Conservation (phyloP, 2,797 vertebrate species). For the Urocyon cinereoargenteus region DNA sequence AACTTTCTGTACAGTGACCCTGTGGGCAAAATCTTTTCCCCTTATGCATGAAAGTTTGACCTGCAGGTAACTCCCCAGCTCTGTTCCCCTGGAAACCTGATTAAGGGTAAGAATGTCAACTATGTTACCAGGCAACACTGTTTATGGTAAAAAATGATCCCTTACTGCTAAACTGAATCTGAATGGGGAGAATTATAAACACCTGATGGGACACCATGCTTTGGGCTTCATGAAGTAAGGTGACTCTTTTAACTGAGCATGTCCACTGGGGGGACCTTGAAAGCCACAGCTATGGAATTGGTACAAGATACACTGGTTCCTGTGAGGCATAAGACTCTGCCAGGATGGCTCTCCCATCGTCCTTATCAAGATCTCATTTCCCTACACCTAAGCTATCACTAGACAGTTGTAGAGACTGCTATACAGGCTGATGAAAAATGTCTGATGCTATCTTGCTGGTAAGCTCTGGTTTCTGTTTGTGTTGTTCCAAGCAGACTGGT, state of each 20-base stretch:
- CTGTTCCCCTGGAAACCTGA: constrained; percentile 18
- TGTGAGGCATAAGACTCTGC: neutral
- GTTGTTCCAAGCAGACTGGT: neutral
- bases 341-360: neutral
- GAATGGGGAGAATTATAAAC: neutral
- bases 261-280: neutral
- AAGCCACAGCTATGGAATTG: neutral
- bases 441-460: neutral
- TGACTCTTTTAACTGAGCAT: neutral
- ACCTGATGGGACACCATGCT: neutral
- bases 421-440: neutral
- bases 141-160: constrained; percentile 20
- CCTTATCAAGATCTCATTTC: neutral
- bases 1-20: constrained; percentile 22
- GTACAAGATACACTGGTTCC: neutral
- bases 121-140: neutral
- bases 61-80: constrained; percentile 18
- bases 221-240: neutral
- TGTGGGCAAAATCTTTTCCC: constrained; percentile 1
- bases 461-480: neutral
- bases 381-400: neutral
- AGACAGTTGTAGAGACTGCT: neutral
- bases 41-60: neutral
- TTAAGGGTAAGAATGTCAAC: constrained; percentile 50
- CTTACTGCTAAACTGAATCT: neutral